A percentile compares a stretch with the other conserved stretches of the same genome.
phyloP scores from a whole-genome alignment of 2,113 vertebrate genomes.

The Hassar affinis region DNA sequence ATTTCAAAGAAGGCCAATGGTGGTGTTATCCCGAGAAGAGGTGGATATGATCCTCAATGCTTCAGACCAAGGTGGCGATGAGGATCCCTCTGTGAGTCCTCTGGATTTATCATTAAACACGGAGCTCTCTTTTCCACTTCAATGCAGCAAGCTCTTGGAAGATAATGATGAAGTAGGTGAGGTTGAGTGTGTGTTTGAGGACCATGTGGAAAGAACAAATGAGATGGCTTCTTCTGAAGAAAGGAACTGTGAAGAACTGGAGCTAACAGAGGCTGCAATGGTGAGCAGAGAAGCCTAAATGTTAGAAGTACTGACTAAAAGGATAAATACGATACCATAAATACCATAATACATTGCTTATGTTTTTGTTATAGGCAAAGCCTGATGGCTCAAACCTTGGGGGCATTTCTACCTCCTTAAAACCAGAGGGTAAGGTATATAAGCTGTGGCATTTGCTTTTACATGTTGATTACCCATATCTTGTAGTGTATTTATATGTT shows the following conservation, averaged over 20 bases:
- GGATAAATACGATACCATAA: not conserved
- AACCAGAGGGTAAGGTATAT: constrained; percentile 31
- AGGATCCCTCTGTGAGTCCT: constrained; percentile 29
- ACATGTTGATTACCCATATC: not conserved
- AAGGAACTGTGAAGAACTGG: not conserved
- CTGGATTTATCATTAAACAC: constrained; percentile 27
- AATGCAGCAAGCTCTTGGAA: constrained; percentile 18
- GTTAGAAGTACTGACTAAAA: not conserved
- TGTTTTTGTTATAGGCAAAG: constrained; percentile 19
- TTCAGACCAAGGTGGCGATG: constrained; percentile 3
- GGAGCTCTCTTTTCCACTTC: constrained; percentile 19
- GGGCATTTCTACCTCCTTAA: constrained; percentile 5
- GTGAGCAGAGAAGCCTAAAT: not conserved
- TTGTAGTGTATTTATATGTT: not conserved
- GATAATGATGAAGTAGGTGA: not conserved
- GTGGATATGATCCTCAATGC: constrained; percentile 13
- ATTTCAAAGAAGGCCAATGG: constrained; percentile 33
- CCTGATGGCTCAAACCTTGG: not conserved
- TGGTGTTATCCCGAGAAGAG: constrained; percentile 40
- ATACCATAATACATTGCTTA: not conserved
- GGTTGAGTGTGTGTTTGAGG: not conserved
- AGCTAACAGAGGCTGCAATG: not conserved
- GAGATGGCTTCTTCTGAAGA: not conserved
- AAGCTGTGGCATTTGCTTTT: not conserved
- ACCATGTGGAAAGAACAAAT: constrained; percentile 2